phyloP scores from a whole-genome alignment of 2,113 vertebrate species.

The Cygnus buccinator region DNA sequence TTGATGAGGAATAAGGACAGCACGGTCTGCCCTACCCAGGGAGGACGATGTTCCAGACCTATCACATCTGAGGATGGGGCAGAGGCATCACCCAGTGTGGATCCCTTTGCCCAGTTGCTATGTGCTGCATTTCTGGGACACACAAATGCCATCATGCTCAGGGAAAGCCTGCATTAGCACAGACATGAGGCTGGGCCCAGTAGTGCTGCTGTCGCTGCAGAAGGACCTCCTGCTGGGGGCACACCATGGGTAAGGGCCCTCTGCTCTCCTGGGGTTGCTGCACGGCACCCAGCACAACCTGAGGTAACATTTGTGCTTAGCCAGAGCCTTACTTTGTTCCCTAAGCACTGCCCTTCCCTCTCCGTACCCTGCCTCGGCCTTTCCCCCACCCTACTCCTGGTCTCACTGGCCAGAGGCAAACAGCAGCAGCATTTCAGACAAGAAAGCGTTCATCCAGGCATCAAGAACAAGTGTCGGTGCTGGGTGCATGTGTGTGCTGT shows the following conservation, averaged over 20 bases:
- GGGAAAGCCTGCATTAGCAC: background rate
- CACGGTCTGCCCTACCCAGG: background rate
- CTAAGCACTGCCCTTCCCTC: background rate
- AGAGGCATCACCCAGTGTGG: background rate
- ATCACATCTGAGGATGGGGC: background rate
- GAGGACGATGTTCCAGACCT: background rate
- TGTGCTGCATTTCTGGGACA: background rate
- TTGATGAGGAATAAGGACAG: background rate
- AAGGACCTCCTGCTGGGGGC: background rate
- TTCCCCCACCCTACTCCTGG: background rate
- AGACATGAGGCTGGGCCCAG: background rate
- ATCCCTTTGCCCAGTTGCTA: background rate
- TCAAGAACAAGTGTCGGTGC: accelerated
- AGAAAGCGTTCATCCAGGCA: background rate
- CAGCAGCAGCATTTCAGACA: background rate
- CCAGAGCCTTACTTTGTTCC: background rate
- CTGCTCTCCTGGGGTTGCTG: background rate
- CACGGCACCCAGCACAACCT: background rate
- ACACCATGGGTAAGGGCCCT: accelerated
- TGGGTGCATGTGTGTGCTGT: background rate
- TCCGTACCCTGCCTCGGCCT: background rate
- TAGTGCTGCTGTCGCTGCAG: background rate
- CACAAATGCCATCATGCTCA: background rate
- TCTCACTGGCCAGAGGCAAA: background rate
- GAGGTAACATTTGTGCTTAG: background rate